phyloP scores from a whole-genome alignment of 2,113 vertebrate genomes.

The Psettodes erumei region DNA sequence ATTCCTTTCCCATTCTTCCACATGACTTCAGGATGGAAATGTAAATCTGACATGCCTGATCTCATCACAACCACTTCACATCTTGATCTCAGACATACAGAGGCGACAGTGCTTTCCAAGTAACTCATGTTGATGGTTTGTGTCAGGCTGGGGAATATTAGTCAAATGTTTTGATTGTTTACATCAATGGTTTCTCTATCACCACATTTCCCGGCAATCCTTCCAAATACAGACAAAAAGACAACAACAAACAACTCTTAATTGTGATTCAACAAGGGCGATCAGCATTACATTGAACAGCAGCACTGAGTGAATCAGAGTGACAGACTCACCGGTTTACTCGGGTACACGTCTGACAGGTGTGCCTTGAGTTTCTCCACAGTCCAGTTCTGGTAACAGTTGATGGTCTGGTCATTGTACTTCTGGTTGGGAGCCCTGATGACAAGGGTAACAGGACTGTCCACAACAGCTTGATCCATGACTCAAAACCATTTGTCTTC shows the following conservation, averaged over 20 bases:
- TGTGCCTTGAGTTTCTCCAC: conserved; percentile 93
- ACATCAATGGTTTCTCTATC: too few species aligned
- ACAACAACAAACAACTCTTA: not conserved
- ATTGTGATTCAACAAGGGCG: not conserved
- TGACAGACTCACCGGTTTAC: conserved; percentile 89
- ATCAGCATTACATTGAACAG: not conserved
- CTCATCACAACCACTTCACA: not conserved
- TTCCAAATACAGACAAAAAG: not conserved
- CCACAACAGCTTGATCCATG: conserved; percentile 86
- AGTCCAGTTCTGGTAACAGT: conserved; percentile 93
- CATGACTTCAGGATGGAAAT: not conserved
- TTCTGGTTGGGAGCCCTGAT: conserved; percentile 97
- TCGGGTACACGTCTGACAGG: conserved; percentile 92
- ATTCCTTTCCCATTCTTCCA: not conserved
- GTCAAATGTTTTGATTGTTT: too few species aligned
- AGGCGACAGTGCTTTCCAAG: too few species aligned
- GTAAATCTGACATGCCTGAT: not conserved
- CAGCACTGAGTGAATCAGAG: not conserved
- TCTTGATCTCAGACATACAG: not conserved
- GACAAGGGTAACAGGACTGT: conserved; percentile 89
- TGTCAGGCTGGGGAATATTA: not conserved
- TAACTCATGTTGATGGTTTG: not conserved
- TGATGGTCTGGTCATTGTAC: conserved; percentile 93
- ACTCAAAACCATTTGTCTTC: conserved; percentile 66
- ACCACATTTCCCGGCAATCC: too few species aligned